Conservation (phyloP, 2,113 vertebrate species). For the Platysteira castanea region DNA sequence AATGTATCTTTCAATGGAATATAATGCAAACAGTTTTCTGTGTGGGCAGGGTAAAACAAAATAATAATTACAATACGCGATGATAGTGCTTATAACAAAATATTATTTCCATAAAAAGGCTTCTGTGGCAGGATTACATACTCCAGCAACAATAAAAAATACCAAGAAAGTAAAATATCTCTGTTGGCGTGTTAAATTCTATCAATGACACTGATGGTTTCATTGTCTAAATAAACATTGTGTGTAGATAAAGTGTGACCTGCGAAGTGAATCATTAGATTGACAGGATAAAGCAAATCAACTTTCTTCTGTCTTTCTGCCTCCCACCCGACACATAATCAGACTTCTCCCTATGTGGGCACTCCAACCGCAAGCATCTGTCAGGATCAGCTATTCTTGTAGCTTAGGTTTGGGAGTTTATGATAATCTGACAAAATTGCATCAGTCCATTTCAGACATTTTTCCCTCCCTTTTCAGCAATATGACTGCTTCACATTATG, state of each 20-base stretch:
- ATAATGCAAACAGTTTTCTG: slow-evolving; percentile 42
- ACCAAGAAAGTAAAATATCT: neutral
- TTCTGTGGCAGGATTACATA: slow-evolving; percentile 4
- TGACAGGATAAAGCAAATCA: slow-evolving; percentile 50
- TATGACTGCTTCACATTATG: neutral
- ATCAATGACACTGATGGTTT: slow-evolving; percentile 35
- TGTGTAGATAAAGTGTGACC: slow-evolving; percentile 38
- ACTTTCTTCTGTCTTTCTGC: slow-evolving; percentile 45
- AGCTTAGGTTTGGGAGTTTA: neutral
- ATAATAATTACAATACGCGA: slow-evolving; percentile 47
- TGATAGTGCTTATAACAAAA: slow-evolving; percentile 45
- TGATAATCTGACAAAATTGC: slow-evolving; percentile 27
- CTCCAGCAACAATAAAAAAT: slow-evolving; percentile 14
- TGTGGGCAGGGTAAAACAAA: slow-evolving; percentile 58
- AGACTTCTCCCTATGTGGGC: slow-evolving; percentile 45
- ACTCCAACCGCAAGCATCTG: slow-evolving; percentile 43
- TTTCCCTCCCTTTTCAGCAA: neutral
- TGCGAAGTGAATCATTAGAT: slow-evolving; percentile 36
- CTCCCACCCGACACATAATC: slow-evolving; percentile 31
- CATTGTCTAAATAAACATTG: slow-evolving; percentile 47
- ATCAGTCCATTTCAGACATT: neutral
- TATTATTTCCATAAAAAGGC: slow-evolving; percentile 41
- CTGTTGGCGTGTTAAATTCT: neutral
- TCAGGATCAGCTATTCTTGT: slow-evolving; percentile 46
- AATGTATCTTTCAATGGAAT: slow-evolving; percentile 39